Base-by-base conservation (phyloP, 1,140 invertebrate genomes). In the Trichogramma pretiosum region DNA sequence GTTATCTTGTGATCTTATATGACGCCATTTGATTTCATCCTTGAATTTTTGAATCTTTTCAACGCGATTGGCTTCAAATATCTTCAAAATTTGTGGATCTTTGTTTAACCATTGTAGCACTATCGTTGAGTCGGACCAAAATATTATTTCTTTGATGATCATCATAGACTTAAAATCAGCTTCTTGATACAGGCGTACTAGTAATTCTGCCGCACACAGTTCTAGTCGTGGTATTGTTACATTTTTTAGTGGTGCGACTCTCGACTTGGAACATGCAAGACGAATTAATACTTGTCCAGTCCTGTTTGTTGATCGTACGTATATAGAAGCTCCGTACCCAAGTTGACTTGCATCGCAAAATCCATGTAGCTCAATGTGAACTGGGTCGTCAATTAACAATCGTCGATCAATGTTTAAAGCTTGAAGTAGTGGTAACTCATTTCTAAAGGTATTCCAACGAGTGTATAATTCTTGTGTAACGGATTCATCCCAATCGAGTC, bases 401-500 rank as follows among this genome's bases (percentile, higher is more conserved):
- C 21, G 21, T 45, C 43, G 28, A 17, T 9, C 7, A 18, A 35
- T 11, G 5, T 11, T 13, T 5, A 45, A 7, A 22, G 4, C 11
- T 19, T 35, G 11, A 34, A 30, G 56, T 34, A 39, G 30, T 26
- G 18, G 50, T 19, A 41, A 40, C 28, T 57, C 39, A 2, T 44
- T 8, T 16, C 37, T 37, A 34, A 60, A 61, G 5, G 26, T 13
- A 3, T 37, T 40, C 61, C 62, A 68, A 3, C 34, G 16, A 1
- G 33, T 41, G 11, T 42, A n/a, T 39, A 58, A 34, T 35, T 60
- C 55, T 8, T 45, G 42, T 14, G 58, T 56, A 19, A 59, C 36
- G 14, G 32, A 24, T 40, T 55, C 51, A 51, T 58, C 51, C 53
- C 53, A 57, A n/a, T n/a, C n/a, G n/a, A n/a, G n/a, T n/a, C n/a